A percentile compares a stretch with the other conserved stretches of the same genome.
phyloP scores from a whole-genome alignment of 2,797 vertebrate species.

The Intellagama lesueurii region DNA sequence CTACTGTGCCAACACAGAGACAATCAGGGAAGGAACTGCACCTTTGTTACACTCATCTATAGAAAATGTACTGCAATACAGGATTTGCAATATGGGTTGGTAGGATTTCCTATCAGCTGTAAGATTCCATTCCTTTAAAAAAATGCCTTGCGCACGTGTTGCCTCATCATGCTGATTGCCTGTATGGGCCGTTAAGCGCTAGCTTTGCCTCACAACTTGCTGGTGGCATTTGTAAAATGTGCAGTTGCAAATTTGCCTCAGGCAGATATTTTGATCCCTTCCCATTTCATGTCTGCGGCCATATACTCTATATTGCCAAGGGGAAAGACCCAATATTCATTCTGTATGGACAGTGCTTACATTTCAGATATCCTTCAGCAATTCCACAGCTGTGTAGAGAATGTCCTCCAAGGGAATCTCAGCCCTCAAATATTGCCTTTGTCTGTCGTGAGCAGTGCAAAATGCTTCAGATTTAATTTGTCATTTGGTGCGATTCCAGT shows the following conservation, averaged over 20 bases:
- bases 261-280: constrained; percentile 44
- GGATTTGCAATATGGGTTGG: neutral
- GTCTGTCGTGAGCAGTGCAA: constrained; percentile 47
- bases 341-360: constrained; percentile 32
- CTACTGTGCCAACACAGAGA: neutral
- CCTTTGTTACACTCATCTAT: neutral
- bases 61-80: neutral
- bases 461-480: constrained; percentile 28
- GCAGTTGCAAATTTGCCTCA: constrained; percentile 36
- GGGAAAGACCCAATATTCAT: constrained; percentile 43
- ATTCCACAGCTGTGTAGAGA: constrained; percentile 29
- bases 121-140: neutral
- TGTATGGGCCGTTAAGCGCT: constrained; percentile 23
- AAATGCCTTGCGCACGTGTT: constrained; percentile 20
- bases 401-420: constrained; percentile 21
- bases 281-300: constrained; percentile 49
- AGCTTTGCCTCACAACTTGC: constrained; percentile 35
- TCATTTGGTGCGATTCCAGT: neutral
- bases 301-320: constrained; percentile 26
- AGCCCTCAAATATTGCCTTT: constrained; percentile 45
- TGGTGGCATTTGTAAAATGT: constrained; percentile 44
- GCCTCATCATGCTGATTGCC: constrained; percentile 14
- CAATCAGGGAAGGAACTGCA: neutral
- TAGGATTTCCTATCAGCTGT: constrained; percentile 1
- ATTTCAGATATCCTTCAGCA: constrained; percentile 32